Evolutionary conservation across 2,113 vertebrate species (phyloP).

Genomic region (Salminus brasiliensis): DNA sequence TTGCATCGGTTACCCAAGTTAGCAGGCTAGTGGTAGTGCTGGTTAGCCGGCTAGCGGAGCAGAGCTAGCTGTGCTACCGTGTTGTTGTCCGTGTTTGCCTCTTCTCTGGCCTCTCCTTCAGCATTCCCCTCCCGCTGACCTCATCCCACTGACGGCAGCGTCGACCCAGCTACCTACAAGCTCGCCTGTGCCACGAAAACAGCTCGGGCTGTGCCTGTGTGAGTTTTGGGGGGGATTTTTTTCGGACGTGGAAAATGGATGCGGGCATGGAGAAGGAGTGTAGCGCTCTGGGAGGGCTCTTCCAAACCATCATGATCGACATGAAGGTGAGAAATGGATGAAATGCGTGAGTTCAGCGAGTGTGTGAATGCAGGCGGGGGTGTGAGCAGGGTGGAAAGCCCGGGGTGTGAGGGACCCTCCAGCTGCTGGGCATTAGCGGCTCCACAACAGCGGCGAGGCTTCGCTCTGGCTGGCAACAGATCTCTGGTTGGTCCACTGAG

Average conservation of each 20-base stretch:
- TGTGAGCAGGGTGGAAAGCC: background rate
- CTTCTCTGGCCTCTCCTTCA: background rate
- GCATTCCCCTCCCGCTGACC: background rate
- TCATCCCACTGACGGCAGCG: background rate
- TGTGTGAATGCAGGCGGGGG: background rate
- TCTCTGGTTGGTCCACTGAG: conserved; percentile 47
- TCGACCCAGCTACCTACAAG: background rate
- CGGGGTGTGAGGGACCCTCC: conserved; percentile 33
- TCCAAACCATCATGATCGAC: conserved; percentile 85
- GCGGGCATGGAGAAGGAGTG: conserved; percentile 85
- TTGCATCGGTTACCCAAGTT: conserved; percentile 39
- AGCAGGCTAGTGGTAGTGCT: conserved; percentile 26
- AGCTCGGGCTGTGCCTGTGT: background rate
- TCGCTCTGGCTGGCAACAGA: conserved; percentile 44
- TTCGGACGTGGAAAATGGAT: conserved; percentile 73
- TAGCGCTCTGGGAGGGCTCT: conserved; percentile 83
- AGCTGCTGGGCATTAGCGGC: conserved; percentile 38
- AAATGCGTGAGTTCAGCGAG: background rate
- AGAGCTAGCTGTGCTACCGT: conserved; percentile 33
- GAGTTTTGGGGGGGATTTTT: conserved; percentile 12
- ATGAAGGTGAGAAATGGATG: conserved; percentile 76
- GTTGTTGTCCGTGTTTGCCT: background rate
- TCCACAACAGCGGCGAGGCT: background rate
- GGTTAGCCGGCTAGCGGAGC: conserved; percentile 43
- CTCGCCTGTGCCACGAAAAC: background rate